These are phyloP conservation scores for Antedon bifida DNA, from an alignment of 35 echinoderm and acorn worm species.

Conservation along the genomic window DNA sequence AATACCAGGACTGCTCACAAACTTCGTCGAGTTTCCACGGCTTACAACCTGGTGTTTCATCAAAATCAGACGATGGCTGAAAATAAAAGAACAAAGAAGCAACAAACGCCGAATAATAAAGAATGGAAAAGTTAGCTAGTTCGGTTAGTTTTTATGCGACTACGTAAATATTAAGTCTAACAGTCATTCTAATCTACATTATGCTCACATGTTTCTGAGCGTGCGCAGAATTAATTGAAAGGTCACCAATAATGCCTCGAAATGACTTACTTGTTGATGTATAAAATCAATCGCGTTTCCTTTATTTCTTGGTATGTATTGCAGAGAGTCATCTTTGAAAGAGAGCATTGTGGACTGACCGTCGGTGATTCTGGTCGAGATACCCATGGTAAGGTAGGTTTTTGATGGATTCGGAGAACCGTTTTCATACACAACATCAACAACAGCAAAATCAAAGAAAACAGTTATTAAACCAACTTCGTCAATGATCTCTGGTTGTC, in stretches of 20 bases:
- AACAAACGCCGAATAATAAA: too few species aligned
- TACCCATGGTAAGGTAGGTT: background rate
- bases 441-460: constrained; percentile 15
- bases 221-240: too few species aligned
- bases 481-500: background rate
- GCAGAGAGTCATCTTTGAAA: background rate
- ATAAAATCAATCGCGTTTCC: background rate
- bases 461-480: background rate
- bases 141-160: too few species aligned
- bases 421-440: background rate
- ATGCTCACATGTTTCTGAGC: too few species aligned
- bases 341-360: background rate
- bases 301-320: background rate
- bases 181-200: too few species aligned
- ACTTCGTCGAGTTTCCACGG: constrained; percentile 5
- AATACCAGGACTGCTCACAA: constrained; percentile 59
- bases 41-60: constrained; percentile 26
- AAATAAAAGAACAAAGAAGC: background rate
- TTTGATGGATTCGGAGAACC: background rate
- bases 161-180: too few species aligned
- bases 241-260: too few species aligned
- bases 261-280: background rate
- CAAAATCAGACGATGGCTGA: constrained; percentile 30
- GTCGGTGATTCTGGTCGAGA: background rate
- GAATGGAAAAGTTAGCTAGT: too few species aligned